Percentiles rank a stretch among this genome's conserved stretches.
These are phyloP conservation scores for Malthinus seriepunctatus DNA, from an alignment of 2,888 invertebrate species.

Conservation along the genomic window DNA sequence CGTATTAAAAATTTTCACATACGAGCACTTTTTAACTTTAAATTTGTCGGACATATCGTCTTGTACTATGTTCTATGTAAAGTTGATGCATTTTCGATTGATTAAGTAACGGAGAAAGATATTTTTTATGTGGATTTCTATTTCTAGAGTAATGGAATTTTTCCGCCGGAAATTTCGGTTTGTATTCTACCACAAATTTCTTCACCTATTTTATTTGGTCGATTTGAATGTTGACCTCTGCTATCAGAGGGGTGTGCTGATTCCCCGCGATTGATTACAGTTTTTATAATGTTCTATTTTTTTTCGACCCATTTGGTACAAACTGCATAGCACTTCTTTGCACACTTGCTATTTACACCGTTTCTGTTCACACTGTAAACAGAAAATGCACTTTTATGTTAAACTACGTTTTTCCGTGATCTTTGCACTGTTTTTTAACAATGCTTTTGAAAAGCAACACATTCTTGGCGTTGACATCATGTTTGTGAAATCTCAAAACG, in stretches of 20 bases:
- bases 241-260: background rate
- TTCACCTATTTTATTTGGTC: background rate
- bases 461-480: no score
- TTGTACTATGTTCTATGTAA: no score
- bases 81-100: no score
- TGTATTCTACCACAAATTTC: slow-evolving; percentile 19
- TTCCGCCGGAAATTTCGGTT: no score
- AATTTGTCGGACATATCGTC: slow-evolving; percentile 30
- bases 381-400: no score
- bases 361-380: background rate
- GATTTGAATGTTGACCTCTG: background rate
- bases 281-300: no score
- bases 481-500: background rate
- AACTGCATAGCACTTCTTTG: slow-evolving; percentile 5
- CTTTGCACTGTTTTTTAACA: no score
- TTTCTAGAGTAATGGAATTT: no score
- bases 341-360: background rate
- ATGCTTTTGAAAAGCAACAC: no score
- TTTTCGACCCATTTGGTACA: slow-evolving; percentile 9
- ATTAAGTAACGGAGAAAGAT: no score
- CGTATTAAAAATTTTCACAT: slow-evolving; percentile 35
- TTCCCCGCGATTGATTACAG: background rate
- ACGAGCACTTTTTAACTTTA: slow-evolving; percentile 32
- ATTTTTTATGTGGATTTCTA: no score
- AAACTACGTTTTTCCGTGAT: background rate